phyloP scores from a whole-genome alignment of 2,888 invertebrate species.

The Xiphydria camelus region DNA sequence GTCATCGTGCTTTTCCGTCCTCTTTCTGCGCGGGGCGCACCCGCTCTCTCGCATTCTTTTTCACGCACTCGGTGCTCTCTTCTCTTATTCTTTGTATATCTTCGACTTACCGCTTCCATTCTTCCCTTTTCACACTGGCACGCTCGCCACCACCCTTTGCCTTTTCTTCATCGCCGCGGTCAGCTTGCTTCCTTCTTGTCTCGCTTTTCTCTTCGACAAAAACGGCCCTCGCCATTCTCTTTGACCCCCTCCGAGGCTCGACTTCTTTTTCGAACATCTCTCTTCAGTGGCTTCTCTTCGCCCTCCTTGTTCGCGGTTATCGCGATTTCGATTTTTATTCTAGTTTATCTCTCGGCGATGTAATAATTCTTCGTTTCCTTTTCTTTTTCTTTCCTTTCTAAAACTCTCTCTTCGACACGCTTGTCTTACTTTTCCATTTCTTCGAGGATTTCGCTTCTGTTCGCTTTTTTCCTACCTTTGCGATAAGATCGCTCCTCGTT shows the following conservation, averaged over 20 bases:
- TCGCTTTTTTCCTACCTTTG: slow-evolving; percentile 2
- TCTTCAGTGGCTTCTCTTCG: too few species aligned
- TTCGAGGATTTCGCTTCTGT: slow-evolving; percentile 4
- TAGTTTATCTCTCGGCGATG: too few species aligned
- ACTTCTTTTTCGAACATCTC: too few species aligned
- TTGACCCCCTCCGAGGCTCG: too few species aligned
- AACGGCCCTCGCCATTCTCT: too few species aligned
- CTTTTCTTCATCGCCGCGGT: not conserved
- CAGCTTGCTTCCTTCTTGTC: too few species aligned
- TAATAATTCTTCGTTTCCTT: too few species aligned
- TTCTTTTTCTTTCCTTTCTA: slow-evolving; percentile 16
- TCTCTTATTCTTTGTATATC: slow-evolving; percentile 20
- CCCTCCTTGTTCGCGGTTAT: too few species aligned
- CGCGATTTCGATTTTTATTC: too few species aligned
- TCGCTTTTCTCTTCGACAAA: too few species aligned
- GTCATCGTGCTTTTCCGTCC: too few species aligned
- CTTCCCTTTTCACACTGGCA: not conserved
- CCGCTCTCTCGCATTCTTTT: not conserved
- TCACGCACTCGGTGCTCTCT: not conserved
- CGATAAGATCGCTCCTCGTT: not conserved
- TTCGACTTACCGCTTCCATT: slow-evolving; percentile 13
- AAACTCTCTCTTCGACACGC: slow-evolving; percentile 6
- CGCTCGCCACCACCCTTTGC: not conserved
- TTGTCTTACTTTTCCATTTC: slow-evolving; percentile 3
- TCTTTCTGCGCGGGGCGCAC: too few species aligned